Evolutionary conservation across 2,113 vertebrate genomes (phyloP).

Genomic region (Cephalopholis sonnerati): DNA sequence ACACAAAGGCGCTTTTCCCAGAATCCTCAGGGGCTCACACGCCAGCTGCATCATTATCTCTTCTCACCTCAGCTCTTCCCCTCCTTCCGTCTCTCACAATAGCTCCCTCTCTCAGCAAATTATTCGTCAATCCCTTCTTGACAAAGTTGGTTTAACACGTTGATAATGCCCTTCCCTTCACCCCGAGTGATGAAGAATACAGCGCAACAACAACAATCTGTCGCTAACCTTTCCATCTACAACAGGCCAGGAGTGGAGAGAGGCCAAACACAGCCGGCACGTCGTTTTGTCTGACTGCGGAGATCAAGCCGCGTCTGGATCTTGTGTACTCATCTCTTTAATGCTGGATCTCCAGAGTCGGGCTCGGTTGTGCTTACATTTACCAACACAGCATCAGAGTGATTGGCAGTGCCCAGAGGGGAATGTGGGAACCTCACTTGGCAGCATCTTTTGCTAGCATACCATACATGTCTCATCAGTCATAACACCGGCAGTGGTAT

Average conservation of each 20-base stretch:
- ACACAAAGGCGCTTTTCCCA: conserved; percentile 61
- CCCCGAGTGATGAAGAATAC: not conserved
- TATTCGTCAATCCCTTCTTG: conserved; percentile 41
- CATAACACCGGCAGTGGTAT: conserved; percentile 23
- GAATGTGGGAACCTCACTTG: conserved; percentile 19
- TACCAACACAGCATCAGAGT: conserved; percentile 17
- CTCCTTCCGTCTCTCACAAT: conserved; percentile 38
- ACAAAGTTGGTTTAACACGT: conserved; percentile 37
- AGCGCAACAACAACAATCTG: conserved; percentile 4
- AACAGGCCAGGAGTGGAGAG: conserved; percentile 3
- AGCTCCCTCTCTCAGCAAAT: conserved; percentile 46
- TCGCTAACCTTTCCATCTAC: conserved; percentile 2
- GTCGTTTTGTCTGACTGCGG: not conserved
- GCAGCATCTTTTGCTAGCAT: conserved; percentile 43
- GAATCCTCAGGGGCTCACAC: conserved; percentile 66
- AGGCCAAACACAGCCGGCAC: conserved; percentile 1
- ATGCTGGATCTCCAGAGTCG: conserved; percentile 19
- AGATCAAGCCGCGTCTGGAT: not conserved
- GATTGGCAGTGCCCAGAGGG: conserved; percentile 43
- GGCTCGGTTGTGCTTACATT: conserved; percentile 25
- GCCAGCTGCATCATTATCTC: conserved; percentile 69
- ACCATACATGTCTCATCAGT: conserved; percentile 42
- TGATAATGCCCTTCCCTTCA: conserved; percentile 13
- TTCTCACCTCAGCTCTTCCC: conserved; percentile 58
- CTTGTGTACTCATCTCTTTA: conserved; percentile 21